Evolutionary conservation across 2,888 invertebrate species (phyloP).

Genomic region (Zaprionus bogoriensis): DNA sequence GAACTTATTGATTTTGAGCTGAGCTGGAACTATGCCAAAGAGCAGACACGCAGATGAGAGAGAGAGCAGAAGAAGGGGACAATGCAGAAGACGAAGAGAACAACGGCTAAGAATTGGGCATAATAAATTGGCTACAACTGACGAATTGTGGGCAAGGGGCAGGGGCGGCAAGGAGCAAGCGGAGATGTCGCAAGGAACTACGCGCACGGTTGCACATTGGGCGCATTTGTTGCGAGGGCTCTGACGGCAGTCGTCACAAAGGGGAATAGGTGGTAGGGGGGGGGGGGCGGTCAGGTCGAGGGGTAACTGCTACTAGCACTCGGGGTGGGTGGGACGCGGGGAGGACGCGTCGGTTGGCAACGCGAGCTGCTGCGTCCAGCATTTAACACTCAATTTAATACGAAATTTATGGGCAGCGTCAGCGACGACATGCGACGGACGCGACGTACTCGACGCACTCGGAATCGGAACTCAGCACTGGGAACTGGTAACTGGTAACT

Average conservation of each 20-base stretch:
- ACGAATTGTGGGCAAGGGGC: conserved; percentile 49
- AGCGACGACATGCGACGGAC: conserved; percentile 71
- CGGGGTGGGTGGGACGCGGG: conserved; percentile 1
- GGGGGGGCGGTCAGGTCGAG: neutral
- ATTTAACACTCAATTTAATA: conserved; percentile 78
- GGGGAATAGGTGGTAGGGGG: neutral
- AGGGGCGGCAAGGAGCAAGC: neutral
- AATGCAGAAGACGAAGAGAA: conserved; percentile 42
- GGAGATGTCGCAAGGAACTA: conserved; percentile 37
- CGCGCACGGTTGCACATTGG: conserved; percentile 68
- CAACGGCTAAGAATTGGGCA: conserved; percentile 50
- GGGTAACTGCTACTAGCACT: too few species aligned
- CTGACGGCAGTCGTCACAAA: neutral
- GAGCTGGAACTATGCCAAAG: conserved; percentile 29
- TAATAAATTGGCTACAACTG: conserved; percentile 73
- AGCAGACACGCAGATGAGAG: neutral
- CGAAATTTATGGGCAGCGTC: conserved; percentile 72
- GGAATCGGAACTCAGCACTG: conserved; percentile 15
- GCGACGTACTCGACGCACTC: too few species aligned
- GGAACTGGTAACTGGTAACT: neutral
- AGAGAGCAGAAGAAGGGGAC: neutral
- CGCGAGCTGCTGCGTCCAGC: conserved; percentile 51
- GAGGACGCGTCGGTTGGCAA: neutral
- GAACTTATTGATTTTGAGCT: conserved; percentile 38
- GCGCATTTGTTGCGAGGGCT: conserved; percentile 44